phyloP scores from a whole-genome alignment of 2,797 vertebrate species.

The Alauda arvensis region DNA sequence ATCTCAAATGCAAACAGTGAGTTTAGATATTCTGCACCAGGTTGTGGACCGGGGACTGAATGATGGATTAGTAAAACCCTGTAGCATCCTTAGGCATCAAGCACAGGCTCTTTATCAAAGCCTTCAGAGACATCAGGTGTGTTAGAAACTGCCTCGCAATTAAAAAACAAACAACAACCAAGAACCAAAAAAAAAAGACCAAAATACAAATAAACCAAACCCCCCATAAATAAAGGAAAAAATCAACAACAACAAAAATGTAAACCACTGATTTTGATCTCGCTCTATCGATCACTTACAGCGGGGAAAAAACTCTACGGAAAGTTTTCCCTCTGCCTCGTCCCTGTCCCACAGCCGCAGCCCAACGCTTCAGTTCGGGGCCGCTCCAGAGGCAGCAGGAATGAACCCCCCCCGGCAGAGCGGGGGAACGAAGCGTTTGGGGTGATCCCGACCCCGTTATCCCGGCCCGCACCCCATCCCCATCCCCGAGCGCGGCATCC shows the following conservation, averaged over 20 bases:
- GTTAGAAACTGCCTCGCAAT: neutral
- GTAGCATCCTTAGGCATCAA: neutral
- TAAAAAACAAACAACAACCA: no score
- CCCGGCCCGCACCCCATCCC: neutral
- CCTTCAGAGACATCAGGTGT: neutral
- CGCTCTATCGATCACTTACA: fast-evolving
- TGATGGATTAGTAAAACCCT: neutral
- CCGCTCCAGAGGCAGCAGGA: neutral
- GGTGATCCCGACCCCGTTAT: fast-evolving
- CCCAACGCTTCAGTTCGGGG: neutral
- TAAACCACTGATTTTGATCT: neutral
- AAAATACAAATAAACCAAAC: neutral
- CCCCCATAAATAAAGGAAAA: neutral
- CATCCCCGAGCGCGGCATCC: no score
- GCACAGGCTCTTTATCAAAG: neutral
- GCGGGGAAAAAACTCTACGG: fast-evolving
- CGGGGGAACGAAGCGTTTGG: fast-evolving
- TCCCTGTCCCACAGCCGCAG: neutral
- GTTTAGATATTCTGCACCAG: neutral
- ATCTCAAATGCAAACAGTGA: neutral
- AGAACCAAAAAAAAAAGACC: no score
- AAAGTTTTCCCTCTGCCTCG: neutral
- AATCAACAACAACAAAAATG: neutral
- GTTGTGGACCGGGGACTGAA: neutral
- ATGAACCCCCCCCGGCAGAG: fast-evolving